These are phyloP conservation scores for Cervus canadensis DNA, from an alignment of 2,113 vertebrate species.

Conservation along the genomic window DNA sequence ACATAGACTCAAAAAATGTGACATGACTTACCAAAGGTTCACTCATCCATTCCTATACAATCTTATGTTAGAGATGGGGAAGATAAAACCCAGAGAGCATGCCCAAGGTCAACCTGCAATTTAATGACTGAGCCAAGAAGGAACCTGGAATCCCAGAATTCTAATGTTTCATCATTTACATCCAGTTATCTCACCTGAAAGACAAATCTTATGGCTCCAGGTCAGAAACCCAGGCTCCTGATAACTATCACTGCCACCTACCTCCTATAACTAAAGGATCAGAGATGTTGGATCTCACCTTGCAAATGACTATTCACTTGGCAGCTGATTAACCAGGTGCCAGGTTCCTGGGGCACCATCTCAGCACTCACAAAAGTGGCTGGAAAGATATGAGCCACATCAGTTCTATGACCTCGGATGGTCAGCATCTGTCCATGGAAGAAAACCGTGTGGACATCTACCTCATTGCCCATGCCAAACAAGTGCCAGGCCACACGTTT, in stretches of 20 bases:
- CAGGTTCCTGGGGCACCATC: slow-evolving; percentile 78
- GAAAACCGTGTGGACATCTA: slow-evolving; percentile 83
- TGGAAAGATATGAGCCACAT: slow-evolving; percentile 83
- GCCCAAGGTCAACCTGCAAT: background rate
- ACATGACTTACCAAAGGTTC: background rate
- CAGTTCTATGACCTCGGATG: slow-evolving; percentile 77
- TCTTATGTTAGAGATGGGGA: background rate
- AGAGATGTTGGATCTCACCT: slow-evolving; percentile 71
- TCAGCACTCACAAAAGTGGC: slow-evolving; percentile 84
- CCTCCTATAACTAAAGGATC: background rate
- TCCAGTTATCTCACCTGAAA: background rate
- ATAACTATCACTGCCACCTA: background rate
- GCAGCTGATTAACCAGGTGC: slow-evolving; percentile 83
- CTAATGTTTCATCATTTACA: background rate
- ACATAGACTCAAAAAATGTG: background rate
- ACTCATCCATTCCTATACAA: background rate
- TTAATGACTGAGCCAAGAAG: background rate
- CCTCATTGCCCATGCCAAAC: slow-evolving; percentile 84
- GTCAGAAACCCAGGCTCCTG: background rate
- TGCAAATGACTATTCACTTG: slow-evolving; percentile 80
- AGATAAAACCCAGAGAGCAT: background rate
- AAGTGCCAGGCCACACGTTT: slow-evolving; percentile 81
- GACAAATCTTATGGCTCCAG: background rate
- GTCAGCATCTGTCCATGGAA: slow-evolving; percentile 83
- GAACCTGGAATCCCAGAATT: background rate